Conservation (phyloP, 1,140 invertebrate species). For the Diorhabda sublineata region DNA sequence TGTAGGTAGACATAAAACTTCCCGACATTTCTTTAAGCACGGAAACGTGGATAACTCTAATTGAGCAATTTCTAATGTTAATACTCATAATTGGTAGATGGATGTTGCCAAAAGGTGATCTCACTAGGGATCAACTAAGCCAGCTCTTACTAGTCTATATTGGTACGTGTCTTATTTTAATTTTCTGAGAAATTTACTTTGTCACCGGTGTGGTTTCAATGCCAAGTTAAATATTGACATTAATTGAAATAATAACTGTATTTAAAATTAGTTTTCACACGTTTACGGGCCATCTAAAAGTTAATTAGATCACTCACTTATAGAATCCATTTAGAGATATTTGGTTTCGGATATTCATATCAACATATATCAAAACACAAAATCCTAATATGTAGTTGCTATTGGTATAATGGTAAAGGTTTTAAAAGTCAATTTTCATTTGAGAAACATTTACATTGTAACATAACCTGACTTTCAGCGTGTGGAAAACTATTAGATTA, state of each 20-base stretch:
- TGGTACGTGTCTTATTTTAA: conserved; percentile 47
- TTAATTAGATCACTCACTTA: no score
- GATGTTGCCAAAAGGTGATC: conserved; percentile 84
- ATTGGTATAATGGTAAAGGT: no score
- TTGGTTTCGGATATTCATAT: no score
- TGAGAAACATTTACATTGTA: no score
- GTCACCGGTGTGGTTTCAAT: neutral
- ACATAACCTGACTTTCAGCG: no score
- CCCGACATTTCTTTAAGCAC: conserved; percentile 64
- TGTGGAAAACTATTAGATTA: no score
- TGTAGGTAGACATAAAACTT: conserved; percentile 53
- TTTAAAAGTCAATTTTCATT: no score
- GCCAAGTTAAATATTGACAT: conserved; percentile 1
- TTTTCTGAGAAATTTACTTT: neutral
- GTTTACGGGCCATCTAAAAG: no score
- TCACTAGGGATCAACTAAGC: conserved; percentile 85
- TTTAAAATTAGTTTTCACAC: neutral
- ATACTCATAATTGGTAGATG: conserved; percentile 83
- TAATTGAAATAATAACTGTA: neutral
- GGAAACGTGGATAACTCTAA: conserved; percentile 78
- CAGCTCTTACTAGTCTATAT: conserved; percentile 85
- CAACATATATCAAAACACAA: no score
- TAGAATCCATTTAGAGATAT: no score
- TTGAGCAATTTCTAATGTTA: conserved; percentile 86
- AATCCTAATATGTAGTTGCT: no score